Base-by-base conservation (phyloP, 2,888 invertebrate genomes). In the Drosophila niveifrons region DNA sequence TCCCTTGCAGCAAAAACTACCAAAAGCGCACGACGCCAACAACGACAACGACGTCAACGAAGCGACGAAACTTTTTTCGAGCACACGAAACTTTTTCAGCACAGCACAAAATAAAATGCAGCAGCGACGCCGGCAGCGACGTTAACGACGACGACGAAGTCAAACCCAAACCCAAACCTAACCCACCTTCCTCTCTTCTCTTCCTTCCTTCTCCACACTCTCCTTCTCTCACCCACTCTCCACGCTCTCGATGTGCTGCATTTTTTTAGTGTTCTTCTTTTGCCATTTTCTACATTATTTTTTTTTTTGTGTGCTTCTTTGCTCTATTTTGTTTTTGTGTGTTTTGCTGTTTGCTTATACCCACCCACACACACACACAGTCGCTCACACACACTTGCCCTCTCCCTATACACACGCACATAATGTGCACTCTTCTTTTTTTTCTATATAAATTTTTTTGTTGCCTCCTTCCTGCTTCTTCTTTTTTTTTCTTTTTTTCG, bases 61-160 rank as follows among this genome's bases (percentile, higher is more conserved):
- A 88, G 85, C 88, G 87, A 88, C 87, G 88, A 88, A 89, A 90
- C 89, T 90, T 90, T 89, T 92, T 92, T 91, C 90, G 92, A 91
- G 89, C 91, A 92, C 91, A 91, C 92, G 90, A 92, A 92, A 92
- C 91, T 92, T 92, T 92, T 91, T 91, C 90, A 91, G 91, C 91
- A 85, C 89, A 90, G 89, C 90, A 86, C 88, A 90, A 86, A 89
- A 86, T 89, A 84, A 89, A 85, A 85, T 89, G 84, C 89, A 85
- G 85, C 72, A 77, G 52, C 47, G 57, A 75, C 77, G 68, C 68
- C 68, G 71, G 59, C 67, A 56, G 46, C 75, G 23, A 29, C 53
- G 43, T 46, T 59, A 41, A 63, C 75, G 65, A 67, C 82, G 63
- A 63, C 75, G 65, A 67, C 82, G 63, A 73, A 73, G 74, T 73